Evolutionary conservation across 1,140 invertebrate genomes (phyloP), one percentile per base, ranked within the genome.

Genomic region (Araneus ventricosus): DNA sequence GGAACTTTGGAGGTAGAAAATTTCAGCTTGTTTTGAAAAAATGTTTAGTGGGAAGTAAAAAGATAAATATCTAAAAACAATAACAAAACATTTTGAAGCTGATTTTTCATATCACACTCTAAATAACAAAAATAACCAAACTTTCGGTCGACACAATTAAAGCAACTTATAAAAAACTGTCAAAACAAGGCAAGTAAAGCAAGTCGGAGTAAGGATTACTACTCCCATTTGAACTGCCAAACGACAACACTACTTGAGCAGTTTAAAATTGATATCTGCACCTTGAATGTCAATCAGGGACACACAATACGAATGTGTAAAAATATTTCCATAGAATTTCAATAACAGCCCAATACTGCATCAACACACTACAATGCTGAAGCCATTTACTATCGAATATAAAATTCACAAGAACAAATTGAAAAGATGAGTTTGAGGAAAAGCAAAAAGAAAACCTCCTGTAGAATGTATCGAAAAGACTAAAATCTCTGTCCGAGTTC

Each of bases 301-400:
- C 41, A 84, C 75, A 80, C 45, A 52, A 52, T 84, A 84, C 20
- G 41, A 84, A 84, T 84, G 37, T 84, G 82, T 57, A 84, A 84
- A 84, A 84, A 84, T 84, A 84, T 30, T 84, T 84, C n/a, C 24
- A 20, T 10, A 75, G 34, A 75, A 75, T 75, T 75, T 75, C 34
- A 75, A 75, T 75, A 34, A 75, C 34, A 75, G 70, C 70, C 70
- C 70, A 75, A 75, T 34, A 75, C 17, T 75, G 34, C 30, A 34
- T 75, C 34, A 75, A 75, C 30, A 75, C 27, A 27, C 70, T 75
- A 75, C 70, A 34, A 75, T 75, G 37, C 14, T 37, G 70, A 75
- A 75, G 70, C 70, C 70, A 75, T 30, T 34, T 34, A 34, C 70
- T 75, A 75, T 34, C 20, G 30, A 37, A 75, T 75, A 75, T 10